Percentiles rank a stretch among this genome's conserved stretches.
Evolutionary conservation across 2,888 invertebrate species (phyloP).

Genomic region (Schrankia costaestrigalis): DNA sequence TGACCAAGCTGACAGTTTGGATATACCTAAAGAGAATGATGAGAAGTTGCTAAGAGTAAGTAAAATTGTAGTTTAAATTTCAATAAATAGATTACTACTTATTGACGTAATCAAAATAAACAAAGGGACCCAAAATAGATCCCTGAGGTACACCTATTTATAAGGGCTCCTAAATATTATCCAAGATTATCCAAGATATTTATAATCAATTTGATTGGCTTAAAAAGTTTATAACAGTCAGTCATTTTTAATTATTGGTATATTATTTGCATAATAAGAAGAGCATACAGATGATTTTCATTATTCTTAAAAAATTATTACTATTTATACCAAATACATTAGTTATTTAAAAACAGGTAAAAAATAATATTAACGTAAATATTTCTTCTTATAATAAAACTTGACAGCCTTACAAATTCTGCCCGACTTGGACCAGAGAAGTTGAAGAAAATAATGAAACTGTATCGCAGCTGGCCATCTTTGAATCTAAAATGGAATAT

Average conservation of each 20-base stretch:
- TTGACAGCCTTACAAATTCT: constrained; percentile 84
- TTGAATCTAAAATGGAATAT: constrained; percentile 66
- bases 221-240: too few species aligned
- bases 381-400: constrained; percentile 32
- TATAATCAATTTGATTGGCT: too few species aligned
- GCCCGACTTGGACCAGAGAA: constrained; percentile 79
- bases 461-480: constrained; percentile 52
- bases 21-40: constrained; percentile 60
- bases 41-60: constrained; percentile 65
- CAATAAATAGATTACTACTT: background rate
- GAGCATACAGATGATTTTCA: too few species aligned
- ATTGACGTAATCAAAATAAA: background rate
- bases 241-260: too few species aligned
- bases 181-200: too few species aligned
- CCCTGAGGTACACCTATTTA: too few species aligned
- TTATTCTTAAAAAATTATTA: too few species aligned
- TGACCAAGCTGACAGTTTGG: constrained; percentile 59
- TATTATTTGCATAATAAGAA: too few species aligned
- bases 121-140: too few species aligned
- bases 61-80: background rate
- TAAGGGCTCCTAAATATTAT: too few species aligned
- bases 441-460: constrained; percentile 71
- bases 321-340: too few species aligned
- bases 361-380: background rate
- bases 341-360: background rate